phyloP scores from a whole-genome alignment of 1,140 invertebrate species.

The Drosophila kepulauana region DNA sequence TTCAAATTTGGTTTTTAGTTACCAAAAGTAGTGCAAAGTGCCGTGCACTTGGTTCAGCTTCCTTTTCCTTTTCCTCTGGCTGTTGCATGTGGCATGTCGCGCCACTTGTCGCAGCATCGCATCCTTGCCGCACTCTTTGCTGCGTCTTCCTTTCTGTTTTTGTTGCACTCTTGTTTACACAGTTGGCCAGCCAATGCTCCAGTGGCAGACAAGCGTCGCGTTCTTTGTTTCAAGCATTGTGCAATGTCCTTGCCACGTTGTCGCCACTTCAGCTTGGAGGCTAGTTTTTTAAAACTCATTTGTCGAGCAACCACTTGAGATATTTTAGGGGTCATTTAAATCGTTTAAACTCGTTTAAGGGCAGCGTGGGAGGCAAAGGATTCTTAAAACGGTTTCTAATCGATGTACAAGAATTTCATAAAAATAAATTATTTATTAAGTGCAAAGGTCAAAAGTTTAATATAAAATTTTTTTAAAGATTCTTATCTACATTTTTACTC shows the following conservation, averaged over 20 bases:
- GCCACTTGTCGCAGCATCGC: constrained; percentile 54
- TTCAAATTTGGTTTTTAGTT: constrained; percentile 56
- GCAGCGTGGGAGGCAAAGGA: too few relatives aligned
- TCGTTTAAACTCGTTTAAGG: background rate
- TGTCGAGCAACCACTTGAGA: constrained; percentile 26
- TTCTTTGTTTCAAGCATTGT: constrained; percentile 39
- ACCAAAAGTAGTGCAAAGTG: constrained; percentile 46
- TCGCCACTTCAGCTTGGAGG: constrained; percentile 1
- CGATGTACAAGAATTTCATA: background rate
- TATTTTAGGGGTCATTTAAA: constrained; percentile 19
- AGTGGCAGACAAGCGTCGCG: constrained; percentile 5
- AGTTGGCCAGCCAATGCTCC: constrained; percentile 45
- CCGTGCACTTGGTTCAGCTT: constrained; percentile 16
- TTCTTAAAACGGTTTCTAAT: background rate
- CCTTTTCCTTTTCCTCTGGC: constrained; percentile 26
- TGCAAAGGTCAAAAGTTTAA: too few relatives aligned
- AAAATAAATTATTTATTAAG: too few relatives aligned
- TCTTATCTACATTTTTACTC: too few relatives aligned
- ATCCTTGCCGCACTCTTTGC: constrained; percentile 19
- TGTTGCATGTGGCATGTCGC: constrained; percentile 35
- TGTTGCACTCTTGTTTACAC: constrained; percentile 58
- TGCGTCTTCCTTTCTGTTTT: constrained; percentile 36
- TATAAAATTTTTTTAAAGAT: too few relatives aligned
- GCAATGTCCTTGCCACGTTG: constrained; percentile 41
- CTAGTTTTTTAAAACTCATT: constrained; percentile 21